Evolutionary conservation across 1,140 invertebrate genomes (phyloP).

Genomic region (Acyrthosiphon pisum): DNA sequence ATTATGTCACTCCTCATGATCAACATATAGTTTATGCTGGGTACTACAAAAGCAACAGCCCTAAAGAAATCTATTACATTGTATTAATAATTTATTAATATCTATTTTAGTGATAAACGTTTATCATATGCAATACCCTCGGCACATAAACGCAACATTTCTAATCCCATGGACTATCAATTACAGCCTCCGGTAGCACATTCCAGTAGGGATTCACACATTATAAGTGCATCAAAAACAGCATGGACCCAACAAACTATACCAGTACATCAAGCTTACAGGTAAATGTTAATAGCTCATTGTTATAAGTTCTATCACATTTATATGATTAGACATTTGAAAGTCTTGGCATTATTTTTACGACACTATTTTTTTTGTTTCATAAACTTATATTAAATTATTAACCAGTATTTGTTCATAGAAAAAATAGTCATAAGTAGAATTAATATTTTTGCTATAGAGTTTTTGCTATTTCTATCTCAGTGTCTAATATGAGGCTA

Average conservation of each 20-base stretch:
- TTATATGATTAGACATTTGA: not conserved
- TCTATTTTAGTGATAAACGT: constrained; percentile 66
- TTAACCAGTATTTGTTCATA: no score
- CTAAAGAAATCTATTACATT: not conserved
- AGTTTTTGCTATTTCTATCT: not conserved
- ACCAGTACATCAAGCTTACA: constrained; percentile 68
- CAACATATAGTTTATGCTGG: constrained; percentile 68
- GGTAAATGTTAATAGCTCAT: constrained; percentile 62
- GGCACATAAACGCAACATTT: constrained; percentile 56
- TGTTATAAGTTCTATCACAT: not conserved
- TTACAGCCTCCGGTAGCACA: constrained; percentile 73
- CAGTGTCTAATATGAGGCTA: not conserved
- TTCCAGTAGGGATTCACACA: constrained; percentile 66
- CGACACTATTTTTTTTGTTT: no score
- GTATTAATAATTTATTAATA: constrained; percentile 49
- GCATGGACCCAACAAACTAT: constrained; percentile 68
- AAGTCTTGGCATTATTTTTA: not conserved
- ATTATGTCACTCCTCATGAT: constrained; percentile 68
- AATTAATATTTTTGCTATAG: not conserved
- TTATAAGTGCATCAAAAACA: constrained; percentile 62
- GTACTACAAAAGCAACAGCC: constrained; percentile 52
- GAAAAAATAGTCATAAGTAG: not conserved
- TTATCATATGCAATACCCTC: constrained; percentile 68
- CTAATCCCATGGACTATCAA: constrained; percentile 59
- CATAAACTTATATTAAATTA: no score